Evolutionary conservation across 2,888 invertebrate species (phyloP), one percentile per base, ranked within the genome.

Genomic region (Trichacis sp.): DNA sequence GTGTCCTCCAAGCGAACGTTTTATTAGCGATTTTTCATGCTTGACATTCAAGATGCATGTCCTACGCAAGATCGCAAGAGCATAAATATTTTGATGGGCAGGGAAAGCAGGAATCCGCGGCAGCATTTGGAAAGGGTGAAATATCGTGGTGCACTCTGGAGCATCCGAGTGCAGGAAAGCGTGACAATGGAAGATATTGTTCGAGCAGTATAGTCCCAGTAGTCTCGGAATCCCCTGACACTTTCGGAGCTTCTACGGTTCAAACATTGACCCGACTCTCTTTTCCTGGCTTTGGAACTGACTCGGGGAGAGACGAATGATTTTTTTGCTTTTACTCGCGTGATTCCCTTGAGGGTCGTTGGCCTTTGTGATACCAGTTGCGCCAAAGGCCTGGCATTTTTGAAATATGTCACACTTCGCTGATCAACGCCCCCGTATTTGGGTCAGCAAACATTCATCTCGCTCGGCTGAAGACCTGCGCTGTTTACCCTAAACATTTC

Each of bases 201-300:
- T 5, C 24, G 24, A 24, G 4, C 14, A 2, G 24, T 8, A 24
- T 3, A 5, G 4, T 24, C 24, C 36, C 14, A 2, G 24, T 8
- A 24, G 24, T 24, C 24, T 24, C 24, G 8, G 24, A 24, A 24
- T n/a, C 36, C 36, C 36, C n/a, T n/a, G 36, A 19, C 33, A 45
- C 46, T 45, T 53, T 53, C 33, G 53, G 53, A 29, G 33, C 36
- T 30, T 30, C 46, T 30, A n/a, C 45, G 19, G 45, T 45, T 45
- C 45, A 45, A 45, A 45, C 45, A 19, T 18, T 55, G 20, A 20
- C 47, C 46, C 30, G 15, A 45, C 45, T n/a, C n/a, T n/a, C 33
- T 54, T 46, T 55, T 18, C 48, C 19, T 0, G 20, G 30, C 45
- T 58, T 58, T 51, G 51, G 38, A 18, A 61, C 24, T 24, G 8